These are phyloP conservation scores for Lydus trimaculatus DNA, from an alignment of 2,888 invertebrate genomes.

Conservation along the genomic window DNA sequence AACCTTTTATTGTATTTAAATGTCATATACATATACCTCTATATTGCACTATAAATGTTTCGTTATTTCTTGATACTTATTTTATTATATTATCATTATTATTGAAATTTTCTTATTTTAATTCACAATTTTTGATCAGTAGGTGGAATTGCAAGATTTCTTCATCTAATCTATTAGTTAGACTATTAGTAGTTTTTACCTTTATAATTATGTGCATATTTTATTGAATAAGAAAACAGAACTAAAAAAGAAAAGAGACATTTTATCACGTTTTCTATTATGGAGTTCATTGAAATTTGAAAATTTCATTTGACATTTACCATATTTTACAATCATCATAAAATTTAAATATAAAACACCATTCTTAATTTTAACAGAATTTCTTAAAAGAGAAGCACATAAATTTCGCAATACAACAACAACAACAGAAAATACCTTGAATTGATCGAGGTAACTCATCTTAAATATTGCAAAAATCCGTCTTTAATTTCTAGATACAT, in stretches of 20 bases:
- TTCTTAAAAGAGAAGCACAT: background rate
- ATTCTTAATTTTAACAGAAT: background rate
- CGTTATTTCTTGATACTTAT: background rate
- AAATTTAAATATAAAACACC: background rate
- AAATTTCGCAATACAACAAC: background rate
- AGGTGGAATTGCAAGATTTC: background rate
- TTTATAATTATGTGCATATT: background rate
- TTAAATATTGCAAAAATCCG: background rate
- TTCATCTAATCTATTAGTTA: background rate
- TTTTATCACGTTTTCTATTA: constrained; percentile 6
- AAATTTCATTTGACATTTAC: background rate
- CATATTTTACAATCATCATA: background rate
- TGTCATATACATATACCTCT: too few relatives aligned
- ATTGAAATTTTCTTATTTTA: background rate
- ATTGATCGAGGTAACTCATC: background rate
- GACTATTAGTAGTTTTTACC: background rate
- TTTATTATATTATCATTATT: background rate
- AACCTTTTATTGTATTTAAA: constrained; percentile 7
- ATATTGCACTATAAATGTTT: background rate
- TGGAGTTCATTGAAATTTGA: background rate
- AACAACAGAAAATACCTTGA: background rate
- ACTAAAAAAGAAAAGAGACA: background rate
- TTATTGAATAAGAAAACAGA: background rate
- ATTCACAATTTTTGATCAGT: background rate
- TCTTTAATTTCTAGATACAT: too few relatives aligned